Conservation (phyloP, 2,797 vertebrate species). For the Lycodopsis pacificus region DNA sequence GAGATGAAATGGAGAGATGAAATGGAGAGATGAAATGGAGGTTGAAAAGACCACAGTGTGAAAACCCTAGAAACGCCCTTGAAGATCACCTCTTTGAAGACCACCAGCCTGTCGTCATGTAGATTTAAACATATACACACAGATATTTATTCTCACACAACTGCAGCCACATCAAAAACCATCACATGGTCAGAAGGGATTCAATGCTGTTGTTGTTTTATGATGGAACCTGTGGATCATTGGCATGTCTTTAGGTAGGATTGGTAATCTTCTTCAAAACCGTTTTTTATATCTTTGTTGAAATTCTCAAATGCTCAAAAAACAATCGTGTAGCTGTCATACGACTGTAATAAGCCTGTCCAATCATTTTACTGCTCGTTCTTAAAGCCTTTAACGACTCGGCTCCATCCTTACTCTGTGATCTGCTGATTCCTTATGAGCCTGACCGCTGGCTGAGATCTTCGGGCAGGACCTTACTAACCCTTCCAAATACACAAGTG, state of each 20-base stretch:
- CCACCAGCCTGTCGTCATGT: neutral
- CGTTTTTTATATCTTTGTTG: too few relatives aligned
- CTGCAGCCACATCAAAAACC: neutral
- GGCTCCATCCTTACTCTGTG: too few relatives aligned
- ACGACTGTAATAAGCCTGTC: too few relatives aligned
- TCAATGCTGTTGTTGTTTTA: neutral
- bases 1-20: conserved; percentile 34
- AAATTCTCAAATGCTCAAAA: neutral
- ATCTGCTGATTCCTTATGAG: too few relatives aligned
- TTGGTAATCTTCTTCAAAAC: too few relatives aligned
- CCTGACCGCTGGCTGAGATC: too few relatives aligned
- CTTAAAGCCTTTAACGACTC: too few relatives aligned
- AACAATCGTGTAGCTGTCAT: too few relatives aligned
- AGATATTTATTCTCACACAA: neutral
- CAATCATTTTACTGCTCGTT: too few relatives aligned
- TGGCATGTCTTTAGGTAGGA: neutral
- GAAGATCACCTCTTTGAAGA: conserved; percentile 30
- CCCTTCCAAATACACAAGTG: too few relatives aligned
- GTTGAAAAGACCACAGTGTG: conserved; percentile 28
- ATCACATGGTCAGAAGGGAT: neutral
- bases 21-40: conserved; percentile 30
- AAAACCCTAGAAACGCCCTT: conserved; percentile 20
- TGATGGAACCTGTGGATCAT: neutral
- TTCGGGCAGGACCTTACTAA: too few relatives aligned
- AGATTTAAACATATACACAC: neutral